Conservation (phyloP, 2,797 vertebrate species). For the Tangara arthus region DNA sequence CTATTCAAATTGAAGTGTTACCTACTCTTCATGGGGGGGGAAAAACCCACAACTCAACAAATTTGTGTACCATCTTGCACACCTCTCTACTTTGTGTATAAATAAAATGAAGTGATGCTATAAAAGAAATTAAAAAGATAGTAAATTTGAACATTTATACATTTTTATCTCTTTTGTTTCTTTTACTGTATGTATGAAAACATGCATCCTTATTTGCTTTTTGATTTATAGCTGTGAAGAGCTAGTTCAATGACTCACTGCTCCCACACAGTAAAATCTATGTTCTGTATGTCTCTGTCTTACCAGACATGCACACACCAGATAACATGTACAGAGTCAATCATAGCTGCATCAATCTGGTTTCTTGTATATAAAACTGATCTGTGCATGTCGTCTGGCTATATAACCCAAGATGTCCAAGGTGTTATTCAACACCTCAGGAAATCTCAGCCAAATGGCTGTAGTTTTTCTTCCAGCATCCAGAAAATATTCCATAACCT, state of each 20-base stretch:
- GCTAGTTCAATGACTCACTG: neutral
- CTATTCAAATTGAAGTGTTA: neutral
- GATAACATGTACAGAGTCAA: neutral
- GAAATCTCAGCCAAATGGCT: neutral
- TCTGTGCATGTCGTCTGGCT: accelerated
- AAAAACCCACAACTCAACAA: neutral
- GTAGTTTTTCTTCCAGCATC: neutral
- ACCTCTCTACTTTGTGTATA: neutral
- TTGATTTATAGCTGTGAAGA: neutral
- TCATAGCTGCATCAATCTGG: neutral
- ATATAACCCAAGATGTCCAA: neutral
- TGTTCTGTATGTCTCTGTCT: neutral
- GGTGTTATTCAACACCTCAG: neutral
- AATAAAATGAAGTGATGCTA: neutral
- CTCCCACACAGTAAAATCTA: neutral
- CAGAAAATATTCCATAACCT: neutral
- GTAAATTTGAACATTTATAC: neutral
- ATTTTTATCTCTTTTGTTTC: neutral
- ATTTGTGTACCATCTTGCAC: neutral
- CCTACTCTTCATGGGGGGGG: neutral
- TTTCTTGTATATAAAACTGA: neutral
- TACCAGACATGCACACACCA: neutral
- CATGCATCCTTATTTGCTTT: neutral
- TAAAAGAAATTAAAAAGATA: neutral
- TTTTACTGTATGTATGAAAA: neutral